Conservation (phyloP, 1,140 invertebrate species). For the Zaprionus nigranus region DNA sequence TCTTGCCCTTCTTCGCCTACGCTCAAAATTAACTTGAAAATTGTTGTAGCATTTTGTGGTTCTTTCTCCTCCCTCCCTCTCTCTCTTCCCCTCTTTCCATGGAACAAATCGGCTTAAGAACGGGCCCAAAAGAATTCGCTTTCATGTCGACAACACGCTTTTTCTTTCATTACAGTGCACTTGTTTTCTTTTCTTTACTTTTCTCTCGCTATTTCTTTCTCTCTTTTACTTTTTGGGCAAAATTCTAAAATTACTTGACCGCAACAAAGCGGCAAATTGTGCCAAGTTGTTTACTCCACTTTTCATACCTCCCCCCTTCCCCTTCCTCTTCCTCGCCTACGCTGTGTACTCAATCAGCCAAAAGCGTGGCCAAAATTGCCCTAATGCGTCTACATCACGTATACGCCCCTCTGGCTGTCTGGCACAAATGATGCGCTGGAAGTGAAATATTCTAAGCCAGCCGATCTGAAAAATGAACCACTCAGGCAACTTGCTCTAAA, state of each 20-base stretch:
- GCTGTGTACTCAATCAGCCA: constrained; percentile 46
- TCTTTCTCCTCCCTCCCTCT: constrained; percentile 12
- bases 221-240: constrained; percentile 27
- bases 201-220: constrained; percentile 21
- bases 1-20: not conserved
- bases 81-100: not conserved
- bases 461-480: constrained; percentile 9
- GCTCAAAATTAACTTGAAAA: constrained; percentile 57
- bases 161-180: constrained; percentile 68
- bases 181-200: constrained; percentile 56
- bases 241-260: constrained; percentile 72
- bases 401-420: constrained; percentile 34
- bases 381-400: constrained; percentile 34
- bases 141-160: constrained; percentile 62
- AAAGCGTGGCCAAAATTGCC: constrained; percentile 45
- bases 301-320: not conserved
- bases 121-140: constrained; percentile 59
- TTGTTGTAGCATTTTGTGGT: constrained; percentile 70
- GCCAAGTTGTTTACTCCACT: constrained; percentile 62
- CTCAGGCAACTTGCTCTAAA: constrained; percentile 15
- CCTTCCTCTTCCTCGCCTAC: not conserved
- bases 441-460: constrained; percentile 26
- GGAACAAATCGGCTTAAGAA: constrained; percentile 64
- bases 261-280: constrained; percentile 73
- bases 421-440: constrained; percentile 21